These are phyloP conservation scores for Nesidiocoris tenuis DNA, from an alignment of 2,888 invertebrate genomes.

Conservation along the genomic window DNA sequence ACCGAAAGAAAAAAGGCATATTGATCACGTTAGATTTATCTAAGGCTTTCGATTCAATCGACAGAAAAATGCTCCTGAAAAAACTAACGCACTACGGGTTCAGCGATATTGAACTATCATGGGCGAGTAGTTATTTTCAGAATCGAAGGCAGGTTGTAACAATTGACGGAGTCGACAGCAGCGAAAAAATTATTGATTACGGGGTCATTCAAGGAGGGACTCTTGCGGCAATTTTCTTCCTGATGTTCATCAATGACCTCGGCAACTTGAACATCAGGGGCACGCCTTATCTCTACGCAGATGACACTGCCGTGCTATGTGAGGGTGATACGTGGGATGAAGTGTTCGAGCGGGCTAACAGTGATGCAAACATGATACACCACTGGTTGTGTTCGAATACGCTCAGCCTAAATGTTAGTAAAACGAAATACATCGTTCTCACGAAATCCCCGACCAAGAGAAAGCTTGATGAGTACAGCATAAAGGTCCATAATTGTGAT, in stretches of 20 bases:
- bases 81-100: conserved; percentile 7
- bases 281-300: conserved; percentile 16
- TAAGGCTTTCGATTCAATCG: conserved; percentile 39
- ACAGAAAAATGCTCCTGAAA: conserved; percentile 10
- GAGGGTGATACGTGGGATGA: too few species aligned
- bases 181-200: neutral
- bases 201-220: conserved; percentile 32
- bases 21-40: conserved; percentile 12
- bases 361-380: conserved; percentile 8
- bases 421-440: conserved; percentile 36
- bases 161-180: conserved; percentile 7
- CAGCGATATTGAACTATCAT: neutral
- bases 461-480: too few species aligned
- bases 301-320: conserved; percentile 33
- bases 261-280: conserved; percentile 12
- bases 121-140: conserved; percentile 29
- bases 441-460: conserved; percentile 15
- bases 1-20: conserved; percentile 3
- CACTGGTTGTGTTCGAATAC: conserved; percentile 31
- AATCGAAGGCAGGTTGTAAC: conserved; percentile 10
- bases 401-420: conserved; percentile 28
- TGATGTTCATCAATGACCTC: conserved; percentile 29
- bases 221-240: conserved; percentile 29
- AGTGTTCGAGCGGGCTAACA: conserved; percentile 5
- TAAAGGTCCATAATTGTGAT: too few species aligned